These are phyloP conservation scores for Cololabis saira DNA, from an alignment of 2,113 vertebrate species.

Conservation along the genomic window DNA sequence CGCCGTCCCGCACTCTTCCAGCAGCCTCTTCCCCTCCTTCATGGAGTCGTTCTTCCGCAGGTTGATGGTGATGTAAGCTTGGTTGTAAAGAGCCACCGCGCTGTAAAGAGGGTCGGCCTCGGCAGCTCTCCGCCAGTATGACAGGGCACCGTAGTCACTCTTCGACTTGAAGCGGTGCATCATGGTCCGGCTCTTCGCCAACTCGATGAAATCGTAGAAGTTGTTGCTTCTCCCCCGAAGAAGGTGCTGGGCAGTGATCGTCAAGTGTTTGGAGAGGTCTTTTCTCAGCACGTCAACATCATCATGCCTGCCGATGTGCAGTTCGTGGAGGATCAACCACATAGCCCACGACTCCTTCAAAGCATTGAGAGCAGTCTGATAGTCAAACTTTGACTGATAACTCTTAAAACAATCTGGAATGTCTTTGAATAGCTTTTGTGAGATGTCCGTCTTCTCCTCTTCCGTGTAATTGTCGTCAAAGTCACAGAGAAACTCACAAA, in stretches of 20 bases:
- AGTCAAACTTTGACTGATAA: conserved; percentile 1
- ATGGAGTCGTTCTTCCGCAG: background rate
- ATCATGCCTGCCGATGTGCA: background rate
- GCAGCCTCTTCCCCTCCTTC: background rate
- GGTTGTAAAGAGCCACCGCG: conserved; percentile 28
- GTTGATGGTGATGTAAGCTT: conserved; percentile 30
- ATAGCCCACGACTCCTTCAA: conserved; percentile 24
- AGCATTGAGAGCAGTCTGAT: conserved; percentile 3
- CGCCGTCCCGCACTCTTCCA: background rate
- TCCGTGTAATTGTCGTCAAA: conserved; percentile 3
- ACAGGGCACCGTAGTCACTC: conserved; percentile 24
- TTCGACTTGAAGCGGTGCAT: background rate
- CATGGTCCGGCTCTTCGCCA: conserved; percentile 13
- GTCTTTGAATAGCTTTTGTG: background rate
- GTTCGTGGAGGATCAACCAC: conserved; percentile 27
- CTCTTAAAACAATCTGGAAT: conserved; percentile 3
- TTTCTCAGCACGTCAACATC: background rate
- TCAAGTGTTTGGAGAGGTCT: background rate
- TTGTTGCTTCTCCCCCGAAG: background rate
- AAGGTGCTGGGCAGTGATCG: background rate
- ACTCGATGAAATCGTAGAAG: conserved; percentile 14
- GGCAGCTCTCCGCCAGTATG: conserved; percentile 12
- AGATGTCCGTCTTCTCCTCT: conserved; percentile 5
- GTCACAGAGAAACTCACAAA: background rate
- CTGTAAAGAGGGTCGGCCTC: background rate